Conservation (phyloP, 2,113 vertebrate species). For the Marmota monax region DNA sequence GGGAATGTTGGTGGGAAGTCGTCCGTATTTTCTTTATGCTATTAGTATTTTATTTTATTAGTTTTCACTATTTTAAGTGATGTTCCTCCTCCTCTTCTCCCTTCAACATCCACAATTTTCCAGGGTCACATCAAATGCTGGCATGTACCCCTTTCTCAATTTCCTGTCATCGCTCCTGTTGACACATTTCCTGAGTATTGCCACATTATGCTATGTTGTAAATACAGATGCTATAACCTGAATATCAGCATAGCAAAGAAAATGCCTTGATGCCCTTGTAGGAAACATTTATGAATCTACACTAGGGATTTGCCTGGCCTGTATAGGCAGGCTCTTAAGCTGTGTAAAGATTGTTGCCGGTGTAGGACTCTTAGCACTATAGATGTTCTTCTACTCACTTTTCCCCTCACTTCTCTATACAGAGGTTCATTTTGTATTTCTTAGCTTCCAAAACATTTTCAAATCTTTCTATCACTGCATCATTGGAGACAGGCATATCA, state of each 20-base stretch:
- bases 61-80: not conserved
- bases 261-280: not conserved
- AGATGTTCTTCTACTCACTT: not conserved
- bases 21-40: not conserved
- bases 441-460: not conserved
- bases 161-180: not conserved
- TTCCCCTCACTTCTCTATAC: not conserved
- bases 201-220: not conserved
- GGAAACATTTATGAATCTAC: not conserved
- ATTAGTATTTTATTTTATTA: too few relatives aligned
- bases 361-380: rapidly evolving
- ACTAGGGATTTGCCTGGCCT: not conserved
- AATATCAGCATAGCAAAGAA: not conserved
- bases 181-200: not conserved
- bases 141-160: not conserved
- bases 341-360: not conserved
- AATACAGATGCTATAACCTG: not conserved
- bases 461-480: not conserved
- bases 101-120: not conserved
- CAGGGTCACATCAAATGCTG: not conserved
- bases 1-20: not conserved
- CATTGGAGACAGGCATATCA: not conserved
- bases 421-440: not conserved
- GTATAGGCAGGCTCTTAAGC: not conserved
- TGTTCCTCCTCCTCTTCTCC: not conserved